Evolutionary conservation across 2,797 vertebrate species (phyloP).

Genomic region (Tangara arthus): DNA sequence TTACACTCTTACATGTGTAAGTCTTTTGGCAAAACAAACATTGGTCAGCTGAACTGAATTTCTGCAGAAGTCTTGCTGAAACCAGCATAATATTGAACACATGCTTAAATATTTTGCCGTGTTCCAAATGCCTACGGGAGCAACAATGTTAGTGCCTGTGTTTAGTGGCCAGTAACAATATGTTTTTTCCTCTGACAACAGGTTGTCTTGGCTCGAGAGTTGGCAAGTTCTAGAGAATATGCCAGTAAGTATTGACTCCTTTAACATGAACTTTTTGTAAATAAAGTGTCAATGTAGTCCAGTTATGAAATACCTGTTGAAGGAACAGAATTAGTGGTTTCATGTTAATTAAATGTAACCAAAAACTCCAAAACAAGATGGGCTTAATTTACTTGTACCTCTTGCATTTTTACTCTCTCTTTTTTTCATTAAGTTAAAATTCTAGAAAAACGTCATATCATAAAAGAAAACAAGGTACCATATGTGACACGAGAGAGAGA

Average conservation of each 20-base stretch:
- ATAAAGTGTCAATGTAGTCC: background rate
- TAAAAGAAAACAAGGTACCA: constrained; percentile 98
- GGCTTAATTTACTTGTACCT: background rate
- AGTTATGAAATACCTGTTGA: background rate
- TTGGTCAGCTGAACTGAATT: background rate
- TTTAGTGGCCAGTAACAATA: background rate
- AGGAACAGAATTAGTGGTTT: background rate
- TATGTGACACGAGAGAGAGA: constrained; percentile 97
- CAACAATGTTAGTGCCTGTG: background rate
- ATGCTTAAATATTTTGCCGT: background rate
- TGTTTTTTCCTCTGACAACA: constrained; percentile 58
- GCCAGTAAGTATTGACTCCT: constrained; percentile 86
- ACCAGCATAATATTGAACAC: background rate
- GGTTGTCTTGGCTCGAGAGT: constrained; percentile 97
- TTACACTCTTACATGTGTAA: background rate
- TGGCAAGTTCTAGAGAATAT: constrained; percentile 93
- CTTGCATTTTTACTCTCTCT: constrained; percentile 28
- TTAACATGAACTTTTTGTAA: background rate
- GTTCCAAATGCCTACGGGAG: background rate
- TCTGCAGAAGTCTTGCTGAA: background rate
- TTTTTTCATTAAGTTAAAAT: constrained; percentile 89
- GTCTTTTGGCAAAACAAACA: background rate
- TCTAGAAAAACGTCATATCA: constrained; percentile 98
- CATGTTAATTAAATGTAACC: background rate
- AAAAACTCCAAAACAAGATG: background rate